Percentiles rank a stretch among this genome's conserved stretches.
phyloP scores from a whole-genome alignment of 2,888 invertebrate genomes.

The Leucoptera coffeella region DNA sequence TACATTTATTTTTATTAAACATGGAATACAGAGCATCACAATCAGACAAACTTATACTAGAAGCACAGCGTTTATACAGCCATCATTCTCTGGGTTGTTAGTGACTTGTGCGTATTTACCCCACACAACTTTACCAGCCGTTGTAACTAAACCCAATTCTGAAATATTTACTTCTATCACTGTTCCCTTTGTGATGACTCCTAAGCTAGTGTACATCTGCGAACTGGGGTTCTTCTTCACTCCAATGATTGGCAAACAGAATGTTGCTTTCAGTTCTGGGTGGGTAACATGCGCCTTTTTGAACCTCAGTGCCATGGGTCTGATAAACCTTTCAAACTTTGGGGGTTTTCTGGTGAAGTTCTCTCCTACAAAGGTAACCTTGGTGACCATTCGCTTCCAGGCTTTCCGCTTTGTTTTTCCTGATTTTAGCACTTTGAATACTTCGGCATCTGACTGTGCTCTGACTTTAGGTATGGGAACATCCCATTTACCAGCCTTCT shows the following conservation, averaged over 20 bases:
- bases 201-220: slow-evolving; percentile 92
- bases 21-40: slow-evolving; percentile 5
- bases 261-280: slow-evolving; percentile 97
- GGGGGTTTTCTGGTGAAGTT: slow-evolving; percentile 98
- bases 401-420: slow-evolving; percentile 93
- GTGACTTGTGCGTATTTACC: slow-evolving; percentile 99
- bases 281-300: slow-evolving; percentile 99
- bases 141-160: slow-evolving; percentile 96
- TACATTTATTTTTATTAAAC: no score
- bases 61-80: slow-evolving; percentile 97
- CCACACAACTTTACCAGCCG: slow-evolving; percentile 99
- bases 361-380: slow-evolving; percentile 96
- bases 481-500: slow-evolving; percentile 99
- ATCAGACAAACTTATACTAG: slow-evolving; percentile 62
- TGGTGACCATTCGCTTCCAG: slow-evolving; percentile 99
- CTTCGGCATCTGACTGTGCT: slow-evolving; percentile 94
- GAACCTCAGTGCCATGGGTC: slow-evolving; percentile 94
- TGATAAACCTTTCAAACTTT: slow-evolving; percentile 96
- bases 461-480: slow-evolving; percentile 98
- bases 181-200: slow-evolving; percentile 98
- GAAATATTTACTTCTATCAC: slow-evolving; percentile 97
- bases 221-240: slow-evolving; percentile 99
- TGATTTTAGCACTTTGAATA: slow-evolving; percentile 85
- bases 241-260: slow-evolving; percentile 93
- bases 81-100: slow-evolving; percentile 99